Evolutionary conservation across 2,113 vertebrate genomes (phyloP).

Genomic region (Lepidiolamprologus cunningtoni): DNA sequence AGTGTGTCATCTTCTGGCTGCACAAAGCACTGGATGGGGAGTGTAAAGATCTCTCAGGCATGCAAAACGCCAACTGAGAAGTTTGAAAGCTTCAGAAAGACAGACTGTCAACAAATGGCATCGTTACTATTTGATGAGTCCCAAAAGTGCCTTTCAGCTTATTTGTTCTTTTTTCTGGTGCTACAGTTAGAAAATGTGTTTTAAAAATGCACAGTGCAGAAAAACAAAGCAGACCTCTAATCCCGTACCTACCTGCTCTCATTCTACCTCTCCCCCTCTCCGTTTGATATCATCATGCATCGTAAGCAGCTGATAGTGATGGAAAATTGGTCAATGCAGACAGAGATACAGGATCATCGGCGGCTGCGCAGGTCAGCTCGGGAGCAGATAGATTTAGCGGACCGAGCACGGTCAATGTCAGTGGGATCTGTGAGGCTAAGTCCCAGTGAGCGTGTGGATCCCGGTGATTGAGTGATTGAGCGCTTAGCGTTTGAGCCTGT

Average conservation of each 20-base stretch:
- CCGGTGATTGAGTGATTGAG: slow-evolving; percentile 68
- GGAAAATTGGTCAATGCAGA: slow-evolving; percentile 18
- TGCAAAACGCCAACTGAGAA: not conserved
- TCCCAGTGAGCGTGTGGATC: slow-evolving; percentile 58
- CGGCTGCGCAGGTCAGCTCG: slow-evolving; percentile 20
- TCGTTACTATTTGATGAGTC: not conserved
- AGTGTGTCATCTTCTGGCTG: not conserved
- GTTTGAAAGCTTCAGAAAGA: not conserved
- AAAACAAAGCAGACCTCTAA: not conserved
- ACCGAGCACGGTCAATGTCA: slow-evolving; percentile 51
- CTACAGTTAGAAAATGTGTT: not conserved
- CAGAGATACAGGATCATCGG: slow-evolving; percentile 24
- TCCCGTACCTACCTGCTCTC: not conserved
- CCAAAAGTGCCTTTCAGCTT: not conserved
- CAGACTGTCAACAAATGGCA: not conserved
- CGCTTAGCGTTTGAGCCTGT: slow-evolving; percentile 60
- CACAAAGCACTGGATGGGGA: not conserved
- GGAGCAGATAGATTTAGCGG: slow-evolving; percentile 29
- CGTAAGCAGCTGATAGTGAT: slow-evolving; percentile 26
- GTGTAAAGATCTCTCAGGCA: not conserved
- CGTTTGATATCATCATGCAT: slow-evolving; percentile 13
- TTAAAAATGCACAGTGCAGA: not conserved
- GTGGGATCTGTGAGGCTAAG: slow-evolving; percentile 51
- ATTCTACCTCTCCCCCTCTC: not conserved
- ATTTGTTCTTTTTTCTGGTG: not conserved